Base-by-base conservation (phyloP, 2,888 invertebrate genomes). In the Xanthorhoe designata region DNA sequence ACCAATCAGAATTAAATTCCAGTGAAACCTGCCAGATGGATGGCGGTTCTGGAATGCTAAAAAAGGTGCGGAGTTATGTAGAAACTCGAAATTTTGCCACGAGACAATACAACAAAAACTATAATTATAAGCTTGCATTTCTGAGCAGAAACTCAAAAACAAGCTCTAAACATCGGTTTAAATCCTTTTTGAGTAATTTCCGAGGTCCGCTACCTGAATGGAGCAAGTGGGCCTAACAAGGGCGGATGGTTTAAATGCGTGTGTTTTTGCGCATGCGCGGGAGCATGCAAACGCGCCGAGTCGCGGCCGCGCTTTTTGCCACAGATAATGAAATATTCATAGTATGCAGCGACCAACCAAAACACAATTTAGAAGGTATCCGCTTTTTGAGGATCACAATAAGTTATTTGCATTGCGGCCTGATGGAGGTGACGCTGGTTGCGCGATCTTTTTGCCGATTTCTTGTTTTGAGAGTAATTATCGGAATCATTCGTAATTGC, bases 261-360 rank as follows among this genome's bases (percentile, higher is more conserved):
- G 68, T 68, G 74, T 89, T 89, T 89, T 89, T 89, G 83, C 58
- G 52, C 42, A 24, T 7, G 65, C 59, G 65, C 64, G 47, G 66
- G 60, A 61, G 57, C 68, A 79, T 80, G 82, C 81, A 80, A 81
- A 81, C 82, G 71, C 74, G 72, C 69, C 76, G 75, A 57, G 75
- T 79, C 76, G 79, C 78, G 73, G 73, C 68, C 72, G 64, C 73
- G 73, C 84, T 88, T 87, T 87, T 86, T 77, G 73, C 64, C 74
- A 73, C 80, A 42, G 56, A 60, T 86, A 83, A 88, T 88, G 83
- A 86, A 89, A 90, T 85, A 91, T 91, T 88, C 86, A 90, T 87
- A 76, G 74, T 77, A 77, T 78, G 77, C 78, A 76, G 78, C 75
- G 76, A 70, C 64, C 73, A 61, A 66, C 55, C 66, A 67, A 61